A percentile compares a stretch with the other conserved stretches of the same genome.
Evolutionary conservation across 1,140 invertebrate species (phyloP).

Genomic region (Drosophila sproati): DNA sequence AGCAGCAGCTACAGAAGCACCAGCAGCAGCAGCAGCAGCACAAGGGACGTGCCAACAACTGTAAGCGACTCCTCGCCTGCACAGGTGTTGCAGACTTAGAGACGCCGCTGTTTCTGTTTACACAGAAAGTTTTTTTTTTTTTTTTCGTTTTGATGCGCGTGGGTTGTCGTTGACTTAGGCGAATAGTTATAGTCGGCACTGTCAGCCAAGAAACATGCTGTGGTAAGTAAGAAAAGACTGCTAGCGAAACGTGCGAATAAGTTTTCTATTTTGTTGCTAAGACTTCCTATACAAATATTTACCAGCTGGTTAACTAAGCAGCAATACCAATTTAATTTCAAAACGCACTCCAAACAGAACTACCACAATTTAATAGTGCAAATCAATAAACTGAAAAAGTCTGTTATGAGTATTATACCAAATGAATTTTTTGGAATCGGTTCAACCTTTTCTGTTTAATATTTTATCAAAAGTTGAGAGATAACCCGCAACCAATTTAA

Average conservation of each 20-base stretch:
- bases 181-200: slow-evolving; percentile 67
- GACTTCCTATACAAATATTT: slow-evolving; percentile 57
- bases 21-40: slow-evolving; percentile 3
- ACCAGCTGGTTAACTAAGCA: slow-evolving; percentile 30
- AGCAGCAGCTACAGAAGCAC: slow-evolving; percentile 4
- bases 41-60: slow-evolving; percentile 6
- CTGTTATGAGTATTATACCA: not conserved
- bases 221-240: slow-evolving; percentile 65
- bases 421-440: not conserved
- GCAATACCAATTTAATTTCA: slow-evolving; percentile 31
- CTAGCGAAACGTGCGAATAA: slow-evolving; percentile 66
- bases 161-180: slow-evolving; percentile 40
- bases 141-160: slow-evolving; percentile 8
- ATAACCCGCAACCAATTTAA: no score
- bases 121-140: slow-evolving; percentile 64
- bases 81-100: slow-evolving; percentile 70
- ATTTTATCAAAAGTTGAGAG: no score
- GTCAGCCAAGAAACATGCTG: slow-evolving; percentile 24
- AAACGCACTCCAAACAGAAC: slow-evolving; percentile 34
- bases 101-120: slow-evolving; percentile 52
- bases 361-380: not conserved
- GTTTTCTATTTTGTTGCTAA: slow-evolving; percentile 63
- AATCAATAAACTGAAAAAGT: slow-evolving; percentile 2
- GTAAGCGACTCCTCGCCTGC: slow-evolving; percentile 37
- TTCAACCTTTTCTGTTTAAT: not conserved